These are phyloP conservation scores for Pardosa pseudoannulata DNA, from an alignment of 2,888 invertebrate genomes.

Conservation along the genomic window DNA sequence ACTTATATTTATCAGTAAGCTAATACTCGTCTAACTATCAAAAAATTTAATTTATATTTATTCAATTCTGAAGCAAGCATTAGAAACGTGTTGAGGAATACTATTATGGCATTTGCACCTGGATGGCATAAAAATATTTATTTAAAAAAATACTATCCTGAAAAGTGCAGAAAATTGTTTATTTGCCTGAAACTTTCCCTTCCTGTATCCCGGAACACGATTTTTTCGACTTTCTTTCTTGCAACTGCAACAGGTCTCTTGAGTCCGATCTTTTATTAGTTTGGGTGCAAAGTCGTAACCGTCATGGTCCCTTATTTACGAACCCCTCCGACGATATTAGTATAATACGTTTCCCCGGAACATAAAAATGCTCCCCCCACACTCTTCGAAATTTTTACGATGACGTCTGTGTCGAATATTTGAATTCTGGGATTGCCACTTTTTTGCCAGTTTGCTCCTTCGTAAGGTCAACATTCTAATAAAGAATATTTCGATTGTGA, in stretches of 20 bases:
- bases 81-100: too few species aligned
- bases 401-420: slow-evolving; percentile 28
- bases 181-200: neutral
- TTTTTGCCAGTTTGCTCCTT: slow-evolving; percentile 21
- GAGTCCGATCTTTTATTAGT: neutral
- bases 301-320: slow-evolving; percentile 58
- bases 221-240: too few species aligned
- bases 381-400: slow-evolving; percentile 53
- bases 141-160: too few species aligned
- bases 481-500: slow-evolving; percentile 38
- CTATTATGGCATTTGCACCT: too few species aligned
- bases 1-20: too few species aligned
- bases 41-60: too few species aligned
- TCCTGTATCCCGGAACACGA: neutral
- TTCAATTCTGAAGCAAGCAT: too few species aligned
- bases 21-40: too few species aligned
- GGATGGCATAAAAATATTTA: neutral
- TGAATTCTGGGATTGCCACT: slow-evolving; percentile 21
- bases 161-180: neutral
- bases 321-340: neutral
- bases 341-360: neutral
- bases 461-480: slow-evolving; percentile 57
- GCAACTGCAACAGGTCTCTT: too few species aligned
- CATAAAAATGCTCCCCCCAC: neutral
- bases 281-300: slow-evolving; percentile 53